phyloP scores from a whole-genome alignment of 2,888 invertebrate species.

The Cataglyphis cursor region DNA sequence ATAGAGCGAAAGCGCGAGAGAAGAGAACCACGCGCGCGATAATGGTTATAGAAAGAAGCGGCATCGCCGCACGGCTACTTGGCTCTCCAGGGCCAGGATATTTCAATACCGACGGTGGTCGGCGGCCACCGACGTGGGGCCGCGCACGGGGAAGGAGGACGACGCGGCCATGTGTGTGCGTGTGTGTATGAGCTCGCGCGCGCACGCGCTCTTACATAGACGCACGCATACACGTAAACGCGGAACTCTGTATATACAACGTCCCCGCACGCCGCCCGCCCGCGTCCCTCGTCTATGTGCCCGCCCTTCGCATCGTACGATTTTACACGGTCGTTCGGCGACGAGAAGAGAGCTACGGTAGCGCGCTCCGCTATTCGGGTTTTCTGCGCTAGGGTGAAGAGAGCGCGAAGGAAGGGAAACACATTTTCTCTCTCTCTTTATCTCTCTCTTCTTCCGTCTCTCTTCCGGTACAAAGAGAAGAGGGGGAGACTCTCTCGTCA shows the following conservation, averaged over 20 bases:
- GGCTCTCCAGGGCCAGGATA: conserved; percentile 81
- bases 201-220: conserved; percentile 1
- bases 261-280: conserved; percentile 32
- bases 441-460: conserved; percentile 56
- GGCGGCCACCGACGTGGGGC: conserved; percentile 74
- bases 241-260: conserved; percentile 20
- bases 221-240: conserved; percentile 1
- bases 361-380: conserved; percentile 77
- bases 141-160: conserved; percentile 64
- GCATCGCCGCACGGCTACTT: conserved; percentile 81
- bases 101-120: conserved; percentile 81
- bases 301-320: conserved; percentile 70
- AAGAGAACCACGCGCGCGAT: conserved; percentile 56
- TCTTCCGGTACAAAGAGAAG: conserved; percentile 47
- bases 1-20: conserved; percentile 58
- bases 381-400: conserved; percentile 62
- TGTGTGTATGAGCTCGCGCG: neutral
- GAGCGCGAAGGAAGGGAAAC: conserved; percentile 41
- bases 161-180: neutral
- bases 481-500: conserved; percentile 58
- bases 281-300: conserved; percentile 65
- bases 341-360: conserved; percentile 61
- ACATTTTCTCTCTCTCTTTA: no score
- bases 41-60: conserved; percentile 79
- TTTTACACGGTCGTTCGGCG: conserved; percentile 73